Evolutionary conservation across 1,140 invertebrate genomes (phyloP).

Genomic region (Muscidifurax raptorellus): DNA sequence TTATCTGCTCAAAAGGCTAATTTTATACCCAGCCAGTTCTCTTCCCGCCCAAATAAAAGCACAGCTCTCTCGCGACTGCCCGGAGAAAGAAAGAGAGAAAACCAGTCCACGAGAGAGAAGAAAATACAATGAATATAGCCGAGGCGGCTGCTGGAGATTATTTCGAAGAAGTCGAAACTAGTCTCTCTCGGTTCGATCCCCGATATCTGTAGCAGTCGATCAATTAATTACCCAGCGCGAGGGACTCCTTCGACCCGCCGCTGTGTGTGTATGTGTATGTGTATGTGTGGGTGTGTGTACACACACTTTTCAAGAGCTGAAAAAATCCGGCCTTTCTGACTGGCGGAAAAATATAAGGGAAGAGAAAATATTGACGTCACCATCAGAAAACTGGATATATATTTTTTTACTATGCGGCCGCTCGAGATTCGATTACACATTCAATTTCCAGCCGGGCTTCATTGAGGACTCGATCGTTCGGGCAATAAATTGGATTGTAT

Average conservation of each 20-base stretch:
- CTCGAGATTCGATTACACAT: conserved; percentile 63
- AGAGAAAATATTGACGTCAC: conserved; percentile 21
- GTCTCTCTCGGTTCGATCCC: conserved; percentile 48
- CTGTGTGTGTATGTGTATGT: background rate
- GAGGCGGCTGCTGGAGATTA: conserved; percentile 12
- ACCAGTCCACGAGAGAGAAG: background rate
- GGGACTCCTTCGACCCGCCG: conserved; percentile 12
- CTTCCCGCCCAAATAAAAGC: conserved; percentile 28
- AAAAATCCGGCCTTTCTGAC: conserved; percentile 62
- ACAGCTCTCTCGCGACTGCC: background rate
- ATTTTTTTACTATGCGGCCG: background rate
- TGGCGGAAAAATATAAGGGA: conserved; percentile 57
- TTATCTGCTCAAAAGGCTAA: conserved; percentile 48
- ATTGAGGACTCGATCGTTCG: conserved; percentile 44
- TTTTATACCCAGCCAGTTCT: conserved; percentile 32
- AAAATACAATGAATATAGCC: conserved; percentile 38
- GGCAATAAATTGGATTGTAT: conserved; percentile 7
- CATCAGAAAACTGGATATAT: background rate
- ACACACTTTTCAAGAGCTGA: conserved; percentile 47
- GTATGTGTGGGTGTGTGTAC: background rate
- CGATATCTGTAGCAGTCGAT: conserved; percentile 63
- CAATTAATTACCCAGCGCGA: conserved; percentile 66
- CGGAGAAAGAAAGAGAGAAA: background rate
- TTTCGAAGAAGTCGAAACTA: conserved; percentile 57
- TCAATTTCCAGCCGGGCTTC: conserved; percentile 61